These are phyloP conservation scores for Discoglossus pictus DNA, from an alignment of 2,797 vertebrate genomes.

Conservation along the genomic window DNA sequence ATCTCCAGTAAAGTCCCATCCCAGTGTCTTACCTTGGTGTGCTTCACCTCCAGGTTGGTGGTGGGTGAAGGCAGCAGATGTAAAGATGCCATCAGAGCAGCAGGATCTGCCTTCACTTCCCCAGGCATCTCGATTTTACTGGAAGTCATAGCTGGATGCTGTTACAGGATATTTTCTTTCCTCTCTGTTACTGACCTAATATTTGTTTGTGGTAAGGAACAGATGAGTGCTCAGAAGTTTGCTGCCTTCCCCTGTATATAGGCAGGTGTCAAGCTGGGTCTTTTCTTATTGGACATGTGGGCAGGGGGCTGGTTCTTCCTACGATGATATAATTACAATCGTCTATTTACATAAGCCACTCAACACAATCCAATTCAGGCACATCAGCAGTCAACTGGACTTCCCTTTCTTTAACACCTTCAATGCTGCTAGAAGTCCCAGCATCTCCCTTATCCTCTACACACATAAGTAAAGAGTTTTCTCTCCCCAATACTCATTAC, in stretches of 20 bases:
- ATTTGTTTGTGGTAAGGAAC: slow-evolving; percentile 41
- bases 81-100: slow-evolving; percentile 93
- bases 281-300: slow-evolving; percentile 87
- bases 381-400: slow-evolving; percentile 42
- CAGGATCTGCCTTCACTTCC: slow-evolving; percentile 91
- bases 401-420: background rate
- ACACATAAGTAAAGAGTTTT: too few species aligned
- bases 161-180: slow-evolving; percentile 9
- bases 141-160: slow-evolving; percentile 83
- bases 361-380: slow-evolving; percentile 62
- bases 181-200: slow-evolving; percentile 29
- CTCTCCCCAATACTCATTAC: too few species aligned
- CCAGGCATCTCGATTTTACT: slow-evolving; percentile 92
- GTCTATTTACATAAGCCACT: slow-evolving; percentile 79
- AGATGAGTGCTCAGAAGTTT: slow-evolving; percentile 71
- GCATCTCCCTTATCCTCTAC: too few species aligned
- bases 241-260: slow-evolving; percentile 88
- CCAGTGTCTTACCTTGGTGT: slow-evolving; percentile 86
- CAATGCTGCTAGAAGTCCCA: slow-evolving; percentile 7
- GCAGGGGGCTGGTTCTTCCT: slow-evolving; percentile 82
- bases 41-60: slow-evolving; percentile 93
- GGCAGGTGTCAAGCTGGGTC: slow-evolving; percentile 91
- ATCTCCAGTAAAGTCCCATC: background rate
- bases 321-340: slow-evolving; percentile 72
- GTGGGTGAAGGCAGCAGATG: slow-evolving; percentile 93